Conservation (phyloP, 2,888 invertebrate species). For the Lepidocyrtinus sp. region DNA sequence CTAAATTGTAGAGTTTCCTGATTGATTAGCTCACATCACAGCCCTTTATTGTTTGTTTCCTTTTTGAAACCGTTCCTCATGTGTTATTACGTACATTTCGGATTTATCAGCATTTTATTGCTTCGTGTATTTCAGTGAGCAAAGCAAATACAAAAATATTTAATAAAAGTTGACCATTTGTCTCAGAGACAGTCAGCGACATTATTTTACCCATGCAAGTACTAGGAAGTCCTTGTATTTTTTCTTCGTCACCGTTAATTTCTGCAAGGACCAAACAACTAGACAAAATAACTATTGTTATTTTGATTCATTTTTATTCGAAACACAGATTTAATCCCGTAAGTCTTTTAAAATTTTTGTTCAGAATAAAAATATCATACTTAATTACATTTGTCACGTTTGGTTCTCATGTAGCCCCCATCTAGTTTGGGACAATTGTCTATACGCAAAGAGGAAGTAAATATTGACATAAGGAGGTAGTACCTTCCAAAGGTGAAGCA, state of each 20-base stretch:
- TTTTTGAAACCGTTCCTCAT: neutral
- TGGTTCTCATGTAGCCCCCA: conserved; percentile 13
- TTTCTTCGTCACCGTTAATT: conserved; percentile 26
- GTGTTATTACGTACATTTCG: neutral
- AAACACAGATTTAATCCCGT: conserved; percentile 64
- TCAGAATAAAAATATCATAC: neutral
- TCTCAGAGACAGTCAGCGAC: neutral
- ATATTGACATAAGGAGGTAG: too few species aligned
- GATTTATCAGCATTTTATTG: neutral
- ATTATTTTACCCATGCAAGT: conserved; percentile 43
- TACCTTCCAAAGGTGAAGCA: neutral
- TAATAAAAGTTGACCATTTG: neutral
- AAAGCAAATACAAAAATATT: neutral
- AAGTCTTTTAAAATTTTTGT: conserved; percentile 21
- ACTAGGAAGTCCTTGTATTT: conserved; percentile 9
- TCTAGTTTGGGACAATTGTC: neutral
- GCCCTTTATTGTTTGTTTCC: neutral
- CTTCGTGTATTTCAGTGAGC: neutral
- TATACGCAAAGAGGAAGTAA: too few species aligned
- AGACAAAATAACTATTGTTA: conserved; percentile 37
- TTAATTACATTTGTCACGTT: neutral
- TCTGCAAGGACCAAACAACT: neutral
- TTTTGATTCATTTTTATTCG: conserved; percentile 59
- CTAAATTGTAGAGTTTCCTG: neutral
- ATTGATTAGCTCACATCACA: neutral